Evolutionary conservation across 2,113 vertebrate genomes (phyloP).

Genomic region (Campylomormyrus tamandua): DNA sequence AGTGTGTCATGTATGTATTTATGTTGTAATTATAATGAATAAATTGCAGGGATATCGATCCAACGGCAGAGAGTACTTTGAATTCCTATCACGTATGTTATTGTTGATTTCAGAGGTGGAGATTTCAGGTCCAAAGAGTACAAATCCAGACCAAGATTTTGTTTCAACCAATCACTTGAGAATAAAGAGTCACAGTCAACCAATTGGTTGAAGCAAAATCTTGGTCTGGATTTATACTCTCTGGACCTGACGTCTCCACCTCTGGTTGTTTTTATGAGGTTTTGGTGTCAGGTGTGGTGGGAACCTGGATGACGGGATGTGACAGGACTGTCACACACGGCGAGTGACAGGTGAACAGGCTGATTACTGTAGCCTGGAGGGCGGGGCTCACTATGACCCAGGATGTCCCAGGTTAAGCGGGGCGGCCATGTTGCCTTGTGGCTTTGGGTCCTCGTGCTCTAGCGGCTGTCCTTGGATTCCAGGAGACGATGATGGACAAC

Average conservation of each 20-base stretch:
- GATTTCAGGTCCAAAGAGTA: background rate
- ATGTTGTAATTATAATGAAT: background rate
- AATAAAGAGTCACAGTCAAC: no score
- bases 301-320: background rate
- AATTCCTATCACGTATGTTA: background rate
- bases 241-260: no score
- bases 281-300: background rate
- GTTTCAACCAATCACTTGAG: no score
- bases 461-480: background rate
- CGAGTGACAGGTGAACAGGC: background rate
- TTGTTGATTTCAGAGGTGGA: background rate
- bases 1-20: background rate
- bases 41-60: background rate
- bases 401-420: background rate
- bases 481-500: conserved; percentile 98
- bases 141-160: no score
- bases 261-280: no score
- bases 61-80: background rate
- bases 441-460: background rate
- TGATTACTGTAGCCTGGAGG: background rate
- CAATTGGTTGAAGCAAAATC: no score
- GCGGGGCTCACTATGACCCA: background rate
- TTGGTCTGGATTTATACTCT: no score
- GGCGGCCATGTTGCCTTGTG: background rate
- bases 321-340: no score